These are phyloP conservation scores for Distichodus sexfasciatus DNA, from an alignment of 2,797 vertebrate species.

Conservation along the genomic window DNA sequence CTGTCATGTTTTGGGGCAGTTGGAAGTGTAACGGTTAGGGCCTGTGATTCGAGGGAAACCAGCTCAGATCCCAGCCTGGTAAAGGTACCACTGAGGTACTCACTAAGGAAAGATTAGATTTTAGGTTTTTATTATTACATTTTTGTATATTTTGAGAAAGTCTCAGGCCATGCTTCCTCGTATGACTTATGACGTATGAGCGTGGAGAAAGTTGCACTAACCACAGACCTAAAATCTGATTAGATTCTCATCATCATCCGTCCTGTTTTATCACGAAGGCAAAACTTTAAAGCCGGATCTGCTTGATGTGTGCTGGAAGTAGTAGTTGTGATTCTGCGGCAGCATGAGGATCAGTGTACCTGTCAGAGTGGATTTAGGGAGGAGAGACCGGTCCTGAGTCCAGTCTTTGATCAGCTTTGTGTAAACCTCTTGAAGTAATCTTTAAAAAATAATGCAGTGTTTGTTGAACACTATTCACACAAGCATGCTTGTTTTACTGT, in stretches of 20 bases:
- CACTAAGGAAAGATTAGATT: not conserved
- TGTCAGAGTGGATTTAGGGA: not conserved
- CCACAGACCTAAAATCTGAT: constrained; percentile 14
- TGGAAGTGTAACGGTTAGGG: too few species aligned
- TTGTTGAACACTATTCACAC: not conserved
- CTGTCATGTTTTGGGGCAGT: too few species aligned
- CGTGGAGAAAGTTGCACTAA: too few species aligned
- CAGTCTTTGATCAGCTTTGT: constrained; percentile 2
- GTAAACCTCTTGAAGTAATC: not conserved
- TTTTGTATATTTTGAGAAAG: not conserved
- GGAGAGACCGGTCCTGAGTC: not conserved
- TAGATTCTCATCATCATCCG: not conserved
- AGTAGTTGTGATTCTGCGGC: not conserved
- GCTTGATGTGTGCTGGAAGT: not conserved
- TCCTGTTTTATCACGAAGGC: not conserved
- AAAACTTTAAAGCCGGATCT: not conserved
- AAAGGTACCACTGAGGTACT: too few species aligned
- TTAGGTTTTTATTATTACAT: not conserved
- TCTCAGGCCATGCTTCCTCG: too few species aligned
- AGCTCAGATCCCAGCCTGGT: too few species aligned
- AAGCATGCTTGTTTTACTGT: too few species aligned
- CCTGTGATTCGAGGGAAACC: too few species aligned
- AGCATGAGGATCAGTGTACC: not conserved
- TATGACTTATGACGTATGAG: too few species aligned
- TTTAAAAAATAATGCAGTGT: not conserved